Evolutionary conservation across 92 coral and sea anemone species (phyloP), one percentile per base, ranked within the genome.

Genomic region (Zoanthus sociatus): DNA sequence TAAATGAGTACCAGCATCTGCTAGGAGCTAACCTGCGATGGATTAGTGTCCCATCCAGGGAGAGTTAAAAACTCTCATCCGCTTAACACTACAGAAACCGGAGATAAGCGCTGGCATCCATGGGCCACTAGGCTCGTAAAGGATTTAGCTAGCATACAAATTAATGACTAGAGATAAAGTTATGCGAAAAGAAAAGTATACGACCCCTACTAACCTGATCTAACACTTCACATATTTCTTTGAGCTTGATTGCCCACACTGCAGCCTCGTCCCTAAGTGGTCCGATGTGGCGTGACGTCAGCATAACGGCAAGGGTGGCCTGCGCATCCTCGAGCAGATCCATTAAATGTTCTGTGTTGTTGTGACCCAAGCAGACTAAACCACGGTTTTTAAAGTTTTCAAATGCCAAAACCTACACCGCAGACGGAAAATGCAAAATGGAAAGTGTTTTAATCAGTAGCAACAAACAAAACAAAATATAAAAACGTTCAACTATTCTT

Each of bases 241-340:
- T 97, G 67, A 97, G 89, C 82, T 97, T 97, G 85, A 97, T 89
- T 21, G 98, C 99, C 99, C 99, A 97, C 3, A 98, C 98, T 31
- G 99, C 99, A 18, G 99, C 99, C 84, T 97, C 99, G 74, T 95
- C 97, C 79, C 97, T 90, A 32, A 97, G 95, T 20, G 99, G 99
- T 54, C 99, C 99, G 17, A 97, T 97, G 84, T 97, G 95, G 20
- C 95, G 95, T 75, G 99, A 97, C n/a, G 99, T 97, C 68, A 97
- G 82, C 99, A 97, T 97, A 76, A 97, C 73, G 51, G 99, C 99
- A 20, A 97, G 95, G 14, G 98, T 95, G 70, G 98, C 98, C 81
- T 97, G 99, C 2, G 99, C 99, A 88, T 97, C 98, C 78, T 97
- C 99, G 32, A 97, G 76, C 0, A 95, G 89, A 84, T 97, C 99